Conservation (phyloP, 2,113 vertebrate species). For the Bubo scandiacus region DNA sequence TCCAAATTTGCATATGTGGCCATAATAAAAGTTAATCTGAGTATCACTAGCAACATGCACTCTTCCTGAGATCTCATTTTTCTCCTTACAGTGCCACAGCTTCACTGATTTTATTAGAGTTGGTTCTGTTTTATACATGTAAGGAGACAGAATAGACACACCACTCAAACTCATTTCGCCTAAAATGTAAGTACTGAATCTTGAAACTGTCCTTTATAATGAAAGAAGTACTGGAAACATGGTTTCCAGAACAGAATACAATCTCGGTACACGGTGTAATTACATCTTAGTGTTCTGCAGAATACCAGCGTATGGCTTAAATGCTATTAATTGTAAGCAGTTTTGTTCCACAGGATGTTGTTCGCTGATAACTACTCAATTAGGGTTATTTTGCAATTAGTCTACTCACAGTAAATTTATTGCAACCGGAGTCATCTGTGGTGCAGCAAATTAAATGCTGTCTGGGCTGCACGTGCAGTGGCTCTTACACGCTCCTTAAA, state of each 20-base stretch:
- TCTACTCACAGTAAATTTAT: slow-evolving; percentile 80
- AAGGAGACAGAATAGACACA: not conserved
- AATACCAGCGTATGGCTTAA: slow-evolving; percentile 71
- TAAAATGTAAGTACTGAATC: slow-evolving; percentile 19
- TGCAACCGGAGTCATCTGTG: slow-evolving; percentile 65
- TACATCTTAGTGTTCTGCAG: slow-evolving; percentile 65
- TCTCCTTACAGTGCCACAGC: not conserved
- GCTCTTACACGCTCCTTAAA: slow-evolving; percentile 55
- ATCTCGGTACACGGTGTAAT: slow-evolving; percentile 66
- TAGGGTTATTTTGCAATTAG: slow-evolving; percentile 84
- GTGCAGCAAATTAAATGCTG: slow-evolving; percentile 63
- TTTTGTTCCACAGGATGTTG: slow-evolving; percentile 78
- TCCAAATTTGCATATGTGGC: not conserved
- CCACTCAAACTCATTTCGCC: not conserved
- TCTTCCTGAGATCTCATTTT: not conserved
- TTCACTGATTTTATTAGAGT: not conserved
- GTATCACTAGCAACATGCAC: not conserved
- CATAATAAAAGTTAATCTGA: not conserved
- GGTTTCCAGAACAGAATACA: slow-evolving; percentile 56
- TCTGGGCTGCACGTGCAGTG: slow-evolving; percentile 24
- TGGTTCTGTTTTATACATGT: not conserved
- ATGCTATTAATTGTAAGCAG: slow-evolving; percentile 77
- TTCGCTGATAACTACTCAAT: slow-evolving; percentile 80
- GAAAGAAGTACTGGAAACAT: slow-evolving; percentile 44
- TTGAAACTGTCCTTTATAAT: not conserved